Percentiles rank a stretch among this genome's conserved stretches.
Evolutionary conservation across 2,113 vertebrate genomes (phyloP).

Genomic region (Mobula hypostoma): DNA sequence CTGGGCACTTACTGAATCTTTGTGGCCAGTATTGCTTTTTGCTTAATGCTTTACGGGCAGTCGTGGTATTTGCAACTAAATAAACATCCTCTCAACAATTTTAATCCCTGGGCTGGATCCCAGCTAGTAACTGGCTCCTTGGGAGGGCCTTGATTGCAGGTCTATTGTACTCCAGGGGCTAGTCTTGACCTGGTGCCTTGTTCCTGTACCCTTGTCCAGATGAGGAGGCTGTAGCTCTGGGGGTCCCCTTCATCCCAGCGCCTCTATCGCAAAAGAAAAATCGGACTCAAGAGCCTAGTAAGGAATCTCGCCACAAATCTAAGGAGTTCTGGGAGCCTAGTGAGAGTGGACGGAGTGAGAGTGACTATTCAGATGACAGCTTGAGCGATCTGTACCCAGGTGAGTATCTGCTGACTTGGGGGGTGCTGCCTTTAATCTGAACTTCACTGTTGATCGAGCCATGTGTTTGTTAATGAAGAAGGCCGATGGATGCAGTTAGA

Average conservation of each 20-base stretch:
- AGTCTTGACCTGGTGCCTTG: neutral
- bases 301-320: slow-evolving; percentile 40
- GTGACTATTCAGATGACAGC: slow-evolving; percentile 73
- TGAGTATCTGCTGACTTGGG: slow-evolving; percentile 48
- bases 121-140: neutral
- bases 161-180: neutral
- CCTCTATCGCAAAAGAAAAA: slow-evolving; percentile 56
- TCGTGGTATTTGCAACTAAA: neutral
- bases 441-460: neutral
- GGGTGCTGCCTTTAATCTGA: neutral
- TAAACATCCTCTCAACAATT: neutral
- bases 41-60: too few species aligned
- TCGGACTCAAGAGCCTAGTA: slow-evolving; percentile 43
- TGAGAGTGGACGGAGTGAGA: slow-evolving; percentile 53
- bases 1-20: too few species aligned
- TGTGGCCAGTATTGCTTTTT: too few species aligned
- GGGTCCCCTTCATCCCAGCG: slow-evolving; percentile 66
- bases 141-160: neutral
- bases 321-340: slow-evolving; percentile 60
- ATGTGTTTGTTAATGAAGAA: neutral
- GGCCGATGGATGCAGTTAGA: neutral
- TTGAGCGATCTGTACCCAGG: slow-evolving; percentile 90
- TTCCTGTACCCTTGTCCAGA: slow-evolving; percentile 51
- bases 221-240: slow-evolving; percentile 67
- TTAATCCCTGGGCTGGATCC: neutral